Percentiles rank a stretch among this genome's conserved stretches.
phyloP scores from a whole-genome alignment of 2,113 vertebrate species.

The Bufo gargarizans region DNA sequence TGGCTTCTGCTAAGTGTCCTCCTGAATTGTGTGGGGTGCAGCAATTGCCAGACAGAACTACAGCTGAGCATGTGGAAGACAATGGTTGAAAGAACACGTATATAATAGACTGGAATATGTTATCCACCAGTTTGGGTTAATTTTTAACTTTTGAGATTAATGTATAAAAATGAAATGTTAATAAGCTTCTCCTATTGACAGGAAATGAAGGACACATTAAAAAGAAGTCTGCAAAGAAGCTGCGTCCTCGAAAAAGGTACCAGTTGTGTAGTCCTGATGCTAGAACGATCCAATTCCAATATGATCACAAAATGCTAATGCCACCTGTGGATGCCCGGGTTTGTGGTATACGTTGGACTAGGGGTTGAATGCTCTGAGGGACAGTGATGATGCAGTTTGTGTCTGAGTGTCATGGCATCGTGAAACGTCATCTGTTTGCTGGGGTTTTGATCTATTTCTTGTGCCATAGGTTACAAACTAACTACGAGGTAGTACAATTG shows the following conservation, averaged over 20 bases:
- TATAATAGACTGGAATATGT: too few species aligned
- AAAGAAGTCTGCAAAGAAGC: neutral
- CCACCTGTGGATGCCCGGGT: too few species aligned
- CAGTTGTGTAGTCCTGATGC: neutral
- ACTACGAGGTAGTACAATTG: slow-evolving; percentile 73
- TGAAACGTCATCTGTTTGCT: too few species aligned
- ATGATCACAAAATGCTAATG: too few species aligned
- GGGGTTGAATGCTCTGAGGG: too few species aligned
- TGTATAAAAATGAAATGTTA: neutral
- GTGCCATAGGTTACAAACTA: slow-evolving; percentile 74
- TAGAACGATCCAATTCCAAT: too few species aligned
- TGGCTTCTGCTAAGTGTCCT: too few species aligned
- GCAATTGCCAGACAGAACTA: too few species aligned
- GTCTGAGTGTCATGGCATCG: too few species aligned
- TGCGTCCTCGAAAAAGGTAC: slow-evolving; percentile 34
- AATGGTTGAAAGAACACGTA: neutral
- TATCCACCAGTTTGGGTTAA: neutral
- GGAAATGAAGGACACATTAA: neutral
- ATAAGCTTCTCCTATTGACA: neutral
- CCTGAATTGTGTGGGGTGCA: too few species aligned
- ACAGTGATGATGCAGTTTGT: too few species aligned
- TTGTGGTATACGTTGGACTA: too few species aligned
- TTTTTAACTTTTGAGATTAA: neutral
- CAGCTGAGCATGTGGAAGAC: neutral
- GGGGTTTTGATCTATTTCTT: neutral